Base-by-base conservation (phyloP, 2,113 vertebrate genomes). In the Jaculus jaculus region DNA sequence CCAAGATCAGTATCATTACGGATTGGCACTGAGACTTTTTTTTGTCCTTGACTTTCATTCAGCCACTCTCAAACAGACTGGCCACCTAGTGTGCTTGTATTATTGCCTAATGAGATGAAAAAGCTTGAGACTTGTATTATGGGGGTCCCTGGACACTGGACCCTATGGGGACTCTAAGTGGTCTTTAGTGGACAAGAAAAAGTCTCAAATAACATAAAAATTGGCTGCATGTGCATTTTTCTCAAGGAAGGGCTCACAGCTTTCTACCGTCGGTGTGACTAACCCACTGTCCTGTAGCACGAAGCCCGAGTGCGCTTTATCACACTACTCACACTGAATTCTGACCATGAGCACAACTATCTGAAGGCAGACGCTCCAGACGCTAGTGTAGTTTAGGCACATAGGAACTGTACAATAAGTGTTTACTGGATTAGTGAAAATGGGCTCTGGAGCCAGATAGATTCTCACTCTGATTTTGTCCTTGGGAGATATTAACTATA, bases 361-460 rank as follows among this genome's bases (percentile, higher is more conserved):
- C 51, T 68, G 26, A 86, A 80, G 84, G 61, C 2, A 91, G 71
- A 90, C 51, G 51, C 34, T 17, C 34, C 75, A 91, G 78, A 66
- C 84, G 66, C 75, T 94, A 78, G 72, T 28, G 17, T 10, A 80
- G 28, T 68, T 89, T 80, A 71, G 51, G 69, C 39, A 89, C 37
- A 75, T 0, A 84, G 54, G 37, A 73, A 84, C 4, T 34, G 17
- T 5, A 74, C 23, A 85, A 82, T 78, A 93, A 82, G 93, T 77
- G 65, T 92, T 84, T 91, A 79, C 34, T 26, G 11, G 93, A 93
- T 60, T 87, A 89, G 85, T 82, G 60, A 94, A 79, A 42, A 89
- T 23, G 47, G 58, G 20, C 39, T 82, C 69, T 82, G 60, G 63
- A 94, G 63, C 39, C 68, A 78, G 39, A 80, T 0, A 92, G 47